phyloP scores from a whole-genome alignment of 2,113 vertebrate genomes.

The Dipodomys spectabilis region DNA sequence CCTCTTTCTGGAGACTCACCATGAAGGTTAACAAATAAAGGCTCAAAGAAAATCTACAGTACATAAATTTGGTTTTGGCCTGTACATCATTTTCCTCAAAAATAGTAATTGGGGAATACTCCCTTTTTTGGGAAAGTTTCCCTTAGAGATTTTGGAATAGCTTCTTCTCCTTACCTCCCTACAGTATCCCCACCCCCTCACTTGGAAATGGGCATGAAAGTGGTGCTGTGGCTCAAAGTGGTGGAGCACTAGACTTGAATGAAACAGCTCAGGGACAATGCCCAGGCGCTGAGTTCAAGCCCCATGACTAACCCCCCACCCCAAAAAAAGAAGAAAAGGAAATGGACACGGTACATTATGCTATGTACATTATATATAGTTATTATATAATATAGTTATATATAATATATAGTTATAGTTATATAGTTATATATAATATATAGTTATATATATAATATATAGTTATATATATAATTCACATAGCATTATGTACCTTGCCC shows the following conservation, averaged over 20 bases:
- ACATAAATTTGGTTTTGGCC: not conserved
- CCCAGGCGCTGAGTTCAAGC: no score
- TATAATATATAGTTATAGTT: no score
- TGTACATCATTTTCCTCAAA: not conserved
- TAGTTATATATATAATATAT: no score
- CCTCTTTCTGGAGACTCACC: not conserved
- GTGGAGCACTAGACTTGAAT: no score
- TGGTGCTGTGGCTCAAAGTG: no score
- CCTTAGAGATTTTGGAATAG: not conserved
- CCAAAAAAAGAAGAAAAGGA: no score
- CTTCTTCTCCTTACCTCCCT: not conserved
- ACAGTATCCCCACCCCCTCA: not conserved
- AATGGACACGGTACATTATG: not conserved
- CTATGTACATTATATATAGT: not conserved
- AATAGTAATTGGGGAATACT: not conserved
- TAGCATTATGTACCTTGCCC: no score
- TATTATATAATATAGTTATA: no score
- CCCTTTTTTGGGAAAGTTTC: not conserved
- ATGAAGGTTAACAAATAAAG: not conserved
- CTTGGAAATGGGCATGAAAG: not conserved
- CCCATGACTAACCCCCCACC: no score
- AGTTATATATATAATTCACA: no score
- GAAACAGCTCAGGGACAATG: no score
- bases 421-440: no score
- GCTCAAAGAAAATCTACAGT: not conserved